Base-by-base conservation (phyloP, 1,140 invertebrate genomes). In the Pseudomyrmex cubaensis region DNA sequence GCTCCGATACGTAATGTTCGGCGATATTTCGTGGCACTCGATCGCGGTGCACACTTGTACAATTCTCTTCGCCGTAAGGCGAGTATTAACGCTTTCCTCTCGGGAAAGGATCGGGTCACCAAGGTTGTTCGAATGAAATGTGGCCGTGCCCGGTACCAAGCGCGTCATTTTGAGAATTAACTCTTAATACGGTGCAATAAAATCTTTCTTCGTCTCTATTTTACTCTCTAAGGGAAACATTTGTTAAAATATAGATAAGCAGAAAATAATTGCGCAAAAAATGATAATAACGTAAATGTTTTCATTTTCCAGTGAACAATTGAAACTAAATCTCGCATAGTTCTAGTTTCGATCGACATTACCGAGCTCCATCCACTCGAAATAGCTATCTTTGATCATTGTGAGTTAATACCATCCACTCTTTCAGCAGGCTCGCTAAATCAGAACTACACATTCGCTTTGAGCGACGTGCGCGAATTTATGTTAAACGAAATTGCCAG, bases 1-100 rank as follows among this genome's bases (percentile, higher is more conserved):
- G 72, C 48, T 64, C 62, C 78, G 57, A 75, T 82, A 82, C 70
- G 69, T 72, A 80, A 80, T 80, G 76, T 80, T 35, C 66, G 76
- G 46, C 22, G 54, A 80, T 80, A 80, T 80, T 80, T 80, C 54
- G 76, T 72, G 76, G 54, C 76, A 80, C 66, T 80, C 76, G 76
- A 72, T 80, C 76, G 76, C 46, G 66, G 76, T 50, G 54, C 66
- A 50, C 66, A 50, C 66, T 80, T 70, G 76, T 59, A 80, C 76
- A 70, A 80, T 80, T 80, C 76, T 59, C 12, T 59, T 25, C 44
- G 56, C 15, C 15, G 12, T 80, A 59, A 70, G 66, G 66, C 76
- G 46, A 80, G 76, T 80, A 80, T 80, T 80, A 80, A 80, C 54
- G 66, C 76, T 80, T 15, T 59, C 44, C 15, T 56, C 15, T 12